Base-by-base conservation (phyloP, 1,140 invertebrate species). In the Druon quercuslanigerum region DNA sequence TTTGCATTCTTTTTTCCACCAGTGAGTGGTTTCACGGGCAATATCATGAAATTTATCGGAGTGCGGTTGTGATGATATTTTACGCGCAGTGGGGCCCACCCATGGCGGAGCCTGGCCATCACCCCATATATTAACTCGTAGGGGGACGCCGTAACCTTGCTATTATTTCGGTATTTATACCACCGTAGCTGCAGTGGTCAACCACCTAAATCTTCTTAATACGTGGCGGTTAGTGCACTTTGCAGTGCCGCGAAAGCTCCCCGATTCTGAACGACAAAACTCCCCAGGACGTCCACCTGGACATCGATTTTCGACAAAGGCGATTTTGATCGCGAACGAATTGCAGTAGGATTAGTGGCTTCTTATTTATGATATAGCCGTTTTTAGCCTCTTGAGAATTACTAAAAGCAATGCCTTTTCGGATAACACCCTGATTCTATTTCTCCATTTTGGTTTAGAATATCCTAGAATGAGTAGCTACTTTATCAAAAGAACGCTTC, bases 111-210 rank as follows among this genome's bases (percentile, higher is more conserved):
- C 79, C 78, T 60, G 78, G 71, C 79, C 86, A 82, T 87, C 84
- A 87, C 85, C 87, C 86, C 85, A 87, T 89, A 86, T 84, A 84
- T 89, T 87, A 83, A 84, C 85, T 76, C 79, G 80, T 81, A 78
- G 81, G 77, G 77, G 83, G 79, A 87, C 79, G 81, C 84, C 82
- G 84, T 88, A 89, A 89, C 84, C 86, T 83, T 82, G 84, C 87
- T 88, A 88, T 89, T 87, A 89, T 88, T 89, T 84, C 76, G 82
- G 83, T 89, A 89, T 89, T 88, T 89, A 89, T 89, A 85, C 72
- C 81, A 78, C 79, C 79, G 71, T 80, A 79, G 76, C 83, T 70
- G 76, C 79, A 82, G 83, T 81, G 86, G 82, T 83, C 82, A 86
- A 79, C 76, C 86, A 83, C 82, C 85, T 88, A 87, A 87, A 87